phyloP scores from a whole-genome alignment of 2,888 invertebrate species.

The Agrilus biguttatus region DNA sequence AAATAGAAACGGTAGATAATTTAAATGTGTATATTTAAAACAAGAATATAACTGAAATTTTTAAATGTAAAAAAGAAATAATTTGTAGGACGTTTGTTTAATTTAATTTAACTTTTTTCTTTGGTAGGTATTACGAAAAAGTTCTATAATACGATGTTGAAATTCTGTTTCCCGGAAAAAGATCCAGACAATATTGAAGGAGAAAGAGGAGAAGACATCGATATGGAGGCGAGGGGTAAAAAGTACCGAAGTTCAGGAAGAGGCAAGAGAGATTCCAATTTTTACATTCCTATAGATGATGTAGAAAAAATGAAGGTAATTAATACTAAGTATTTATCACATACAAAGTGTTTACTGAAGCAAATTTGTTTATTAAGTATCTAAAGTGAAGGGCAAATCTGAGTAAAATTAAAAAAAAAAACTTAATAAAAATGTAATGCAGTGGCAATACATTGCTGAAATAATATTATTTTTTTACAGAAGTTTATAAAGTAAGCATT shows the following conservation, averaged over 20 bases:
- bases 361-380: not conserved
- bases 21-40: too few species aligned
- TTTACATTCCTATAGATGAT: conserved; percentile 85
- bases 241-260: conserved; percentile 34
- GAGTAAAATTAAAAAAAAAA: too few species aligned
- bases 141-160: conserved; percentile 93
- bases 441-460: not conserved
- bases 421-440: too few species aligned
- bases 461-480: too few species aligned
- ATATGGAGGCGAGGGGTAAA: conserved; percentile 35
- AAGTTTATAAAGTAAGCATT: too few species aligned
- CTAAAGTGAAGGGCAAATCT: too few species aligned
- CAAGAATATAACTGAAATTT: not conserved
- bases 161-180: conserved; percentile 93
- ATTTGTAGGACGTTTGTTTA: not conserved
- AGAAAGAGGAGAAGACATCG: conserved; percentile 42
- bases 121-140: conserved; percentile 71
- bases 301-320: conserved; percentile 90
- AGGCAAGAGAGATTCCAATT: conserved; percentile 67
- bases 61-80: too few species aligned
- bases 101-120: not conserved
- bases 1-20: too few species aligned
- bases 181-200: conserved; percentile 72
- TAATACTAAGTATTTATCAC: not conserved
- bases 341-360: conserved; percentile 2